Percentiles rank a stretch among this genome's conserved stretches.
phyloP scores from a whole-genome alignment of 2,888 invertebrate genomes.

The Xestoiulus laeticollis region DNA sequence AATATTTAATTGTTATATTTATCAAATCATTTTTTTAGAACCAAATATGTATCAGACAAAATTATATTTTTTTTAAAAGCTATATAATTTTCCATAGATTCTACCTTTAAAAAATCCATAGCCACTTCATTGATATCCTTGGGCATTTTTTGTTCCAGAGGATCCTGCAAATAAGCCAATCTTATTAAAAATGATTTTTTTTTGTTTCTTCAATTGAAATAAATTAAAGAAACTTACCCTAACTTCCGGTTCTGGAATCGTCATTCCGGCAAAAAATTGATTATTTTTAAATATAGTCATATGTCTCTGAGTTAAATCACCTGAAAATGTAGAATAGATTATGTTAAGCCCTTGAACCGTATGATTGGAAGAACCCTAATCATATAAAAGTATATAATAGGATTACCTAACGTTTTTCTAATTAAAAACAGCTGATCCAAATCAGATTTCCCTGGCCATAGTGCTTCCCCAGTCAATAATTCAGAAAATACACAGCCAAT shows the following conservation, averaged over 20 bases:
- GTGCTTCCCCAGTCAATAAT: constrained; percentile 83
- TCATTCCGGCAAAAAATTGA: constrained; percentile 92
- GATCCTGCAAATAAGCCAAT: constrained; percentile 68
- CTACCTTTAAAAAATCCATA: constrained; percentile 85
- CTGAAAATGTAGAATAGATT: constrained; percentile 61
- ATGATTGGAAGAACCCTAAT: background rate
- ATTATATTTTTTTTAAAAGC: background rate
- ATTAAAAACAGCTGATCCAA: constrained; percentile 98
- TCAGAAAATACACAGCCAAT: constrained; percentile 93
- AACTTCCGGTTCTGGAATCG: constrained; percentile 88
- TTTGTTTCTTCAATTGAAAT: background rate
- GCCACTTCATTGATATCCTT: constrained; percentile 74
- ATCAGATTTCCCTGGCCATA: constrained; percentile 99
- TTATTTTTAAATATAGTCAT: constrained; percentile 96
- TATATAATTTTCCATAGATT: background rate
- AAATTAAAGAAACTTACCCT: constrained; percentile 63
- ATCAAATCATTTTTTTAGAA: too few species aligned
- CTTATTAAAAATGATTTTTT: background rate
- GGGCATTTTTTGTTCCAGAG: constrained; percentile 87
- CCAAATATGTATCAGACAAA: background rate
- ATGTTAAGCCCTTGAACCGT: background rate
- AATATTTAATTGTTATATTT: too few species aligned
- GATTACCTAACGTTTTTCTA: constrained; percentile 81
- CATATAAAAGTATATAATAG: background rate
- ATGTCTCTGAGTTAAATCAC: constrained; percentile 92